Evolutionary conservation across 2,888 invertebrate species (phyloP).

Genomic region (Drosophila rubida): DNA sequence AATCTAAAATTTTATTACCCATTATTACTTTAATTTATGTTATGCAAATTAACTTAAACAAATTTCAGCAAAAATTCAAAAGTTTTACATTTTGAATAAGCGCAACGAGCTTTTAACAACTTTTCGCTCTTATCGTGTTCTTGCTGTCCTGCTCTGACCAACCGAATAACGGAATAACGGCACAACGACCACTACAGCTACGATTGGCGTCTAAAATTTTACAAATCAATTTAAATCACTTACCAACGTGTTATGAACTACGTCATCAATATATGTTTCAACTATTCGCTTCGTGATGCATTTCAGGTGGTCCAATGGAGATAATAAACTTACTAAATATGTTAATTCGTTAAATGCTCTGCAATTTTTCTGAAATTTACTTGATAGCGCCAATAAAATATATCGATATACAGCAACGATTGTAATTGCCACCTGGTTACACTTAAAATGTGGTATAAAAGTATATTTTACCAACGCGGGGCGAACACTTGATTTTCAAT

Average conservation of each 20-base stretch:
- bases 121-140: not conserved
- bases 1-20: too few relatives aligned
- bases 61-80: too few relatives aligned
- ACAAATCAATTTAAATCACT: not conserved
- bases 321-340: not conserved
- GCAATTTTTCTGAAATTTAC: too few relatives aligned
- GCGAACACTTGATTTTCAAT: too few relatives aligned
- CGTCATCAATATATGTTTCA: not conserved
- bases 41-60: too few relatives aligned
- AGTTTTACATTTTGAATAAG: not conserved
- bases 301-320: not conserved
- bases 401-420: not conserved
- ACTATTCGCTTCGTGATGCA: not conserved
- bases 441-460: not conserved
- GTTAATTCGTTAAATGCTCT: too few relatives aligned
- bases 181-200: not conserved
- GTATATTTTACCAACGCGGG: too few relatives aligned
- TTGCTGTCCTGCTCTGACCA: not conserved
- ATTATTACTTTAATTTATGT: too few relatives aligned
- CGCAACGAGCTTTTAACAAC: not conserved
- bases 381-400: not conserved
- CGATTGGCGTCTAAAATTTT: not conserved
- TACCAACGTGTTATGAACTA: not conserved
- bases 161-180: not conserved
- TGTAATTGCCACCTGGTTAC: not conserved